Conservation (phyloP, 2,113 vertebrate species). For the Mirza zaza region DNA sequence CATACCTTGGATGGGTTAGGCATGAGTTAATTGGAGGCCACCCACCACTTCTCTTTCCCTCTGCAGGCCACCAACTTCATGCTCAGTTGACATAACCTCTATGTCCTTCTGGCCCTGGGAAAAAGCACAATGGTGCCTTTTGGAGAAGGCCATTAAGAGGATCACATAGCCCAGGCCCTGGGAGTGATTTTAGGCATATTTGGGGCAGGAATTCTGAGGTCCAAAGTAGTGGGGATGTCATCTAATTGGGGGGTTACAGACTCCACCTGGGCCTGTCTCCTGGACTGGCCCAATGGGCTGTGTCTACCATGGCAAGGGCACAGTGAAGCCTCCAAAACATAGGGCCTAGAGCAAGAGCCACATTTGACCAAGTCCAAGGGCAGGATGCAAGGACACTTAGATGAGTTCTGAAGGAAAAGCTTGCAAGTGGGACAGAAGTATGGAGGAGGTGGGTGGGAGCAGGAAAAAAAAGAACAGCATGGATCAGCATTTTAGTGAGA, state of each 20-base stretch:
- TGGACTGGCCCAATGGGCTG: neutral
- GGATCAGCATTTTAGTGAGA: neutral
- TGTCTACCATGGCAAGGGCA: neutral
- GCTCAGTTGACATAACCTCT: neutral
- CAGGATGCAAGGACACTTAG: neutral
- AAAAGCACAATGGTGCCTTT: neutral
- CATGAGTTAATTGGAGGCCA: neutral
- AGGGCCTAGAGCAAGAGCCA: neutral
- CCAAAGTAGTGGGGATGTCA: no score
- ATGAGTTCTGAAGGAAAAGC: neutral
- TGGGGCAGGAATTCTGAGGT: neutral
- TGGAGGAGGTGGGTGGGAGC: fast-evolving
- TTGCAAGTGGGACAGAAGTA: neutral
- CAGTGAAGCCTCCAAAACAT: neutral
- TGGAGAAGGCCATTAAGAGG: neutral
- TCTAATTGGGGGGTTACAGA: neutral
- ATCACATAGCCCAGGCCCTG: fast-evolving
- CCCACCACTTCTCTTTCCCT: neutral
- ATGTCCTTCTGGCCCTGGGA: neutral
- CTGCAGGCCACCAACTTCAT: neutral
- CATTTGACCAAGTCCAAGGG: neutral
- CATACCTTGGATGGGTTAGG: neutral
- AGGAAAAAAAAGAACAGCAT: neutral
- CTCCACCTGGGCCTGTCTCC: neutral
- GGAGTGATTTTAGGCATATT: neutral